A percentile compares a stretch with the other conserved stretches of the same genome.
Conservation (phyloP, 2,797 vertebrate species). For the Buceros bicornis region DNA sequence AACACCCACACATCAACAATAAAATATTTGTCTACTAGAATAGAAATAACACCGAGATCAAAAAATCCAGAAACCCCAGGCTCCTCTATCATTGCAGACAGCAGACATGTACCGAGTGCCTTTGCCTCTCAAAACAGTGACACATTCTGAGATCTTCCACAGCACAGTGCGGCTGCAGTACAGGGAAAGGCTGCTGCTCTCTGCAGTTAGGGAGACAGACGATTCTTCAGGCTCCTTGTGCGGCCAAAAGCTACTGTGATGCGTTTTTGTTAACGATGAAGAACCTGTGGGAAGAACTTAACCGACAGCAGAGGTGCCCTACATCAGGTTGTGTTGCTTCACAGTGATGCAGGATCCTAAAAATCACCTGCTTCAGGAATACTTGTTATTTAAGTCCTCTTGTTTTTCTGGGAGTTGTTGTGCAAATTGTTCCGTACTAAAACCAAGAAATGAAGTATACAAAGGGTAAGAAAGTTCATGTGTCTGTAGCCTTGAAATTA, state of each 20-base stretch:
- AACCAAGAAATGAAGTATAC: background rate
- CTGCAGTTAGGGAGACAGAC: background rate
- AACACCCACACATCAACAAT: constrained; percentile 8
- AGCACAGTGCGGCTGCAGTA: background rate
- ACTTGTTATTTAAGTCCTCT: background rate
- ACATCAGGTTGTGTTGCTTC: background rate
- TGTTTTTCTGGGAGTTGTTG: background rate
- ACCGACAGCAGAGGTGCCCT: background rate
- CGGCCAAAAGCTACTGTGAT: background rate
- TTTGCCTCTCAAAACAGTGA: background rate
- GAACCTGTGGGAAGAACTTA: background rate
- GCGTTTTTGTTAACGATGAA: background rate
- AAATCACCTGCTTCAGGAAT: background rate
- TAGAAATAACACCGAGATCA: background rate
- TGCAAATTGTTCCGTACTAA: background rate
- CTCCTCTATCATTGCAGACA: background rate
- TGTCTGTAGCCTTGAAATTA: background rate
- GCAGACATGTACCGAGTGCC: background rate
- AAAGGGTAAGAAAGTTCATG: background rate
- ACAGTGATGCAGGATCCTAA: background rate
- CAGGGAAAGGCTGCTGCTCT: background rate
- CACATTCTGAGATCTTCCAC: background rate
- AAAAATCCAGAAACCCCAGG: background rate
- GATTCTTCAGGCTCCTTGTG: background rate
- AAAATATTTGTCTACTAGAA: background rate